These are phyloP conservation scores for Bambusicola thoracicus DNA, from an alignment of 2,113 vertebrate genomes.

Conservation along the genomic window DNA sequence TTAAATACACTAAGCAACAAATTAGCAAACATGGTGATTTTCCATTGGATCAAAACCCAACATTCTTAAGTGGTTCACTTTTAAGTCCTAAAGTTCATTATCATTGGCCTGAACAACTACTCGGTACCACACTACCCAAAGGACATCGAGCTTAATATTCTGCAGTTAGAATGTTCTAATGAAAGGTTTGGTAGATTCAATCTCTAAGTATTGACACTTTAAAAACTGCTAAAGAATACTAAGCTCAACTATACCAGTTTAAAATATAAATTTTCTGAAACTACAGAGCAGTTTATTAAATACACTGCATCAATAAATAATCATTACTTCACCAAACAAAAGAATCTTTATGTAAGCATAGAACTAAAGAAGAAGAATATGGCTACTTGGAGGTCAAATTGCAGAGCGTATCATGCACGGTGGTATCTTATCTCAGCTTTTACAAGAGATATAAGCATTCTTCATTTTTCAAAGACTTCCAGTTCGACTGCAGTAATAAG, in stretches of 20 bases:
- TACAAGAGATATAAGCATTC: background rate
- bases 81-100: background rate
- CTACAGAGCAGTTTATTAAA: background rate
- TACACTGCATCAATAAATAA: background rate
- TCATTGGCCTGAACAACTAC: background rate
- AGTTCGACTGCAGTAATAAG: background rate
- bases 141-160: background rate
- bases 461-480: background rate
- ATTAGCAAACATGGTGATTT: background rate
- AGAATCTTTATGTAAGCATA: background rate
- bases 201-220: background rate
- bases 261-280: background rate
- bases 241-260: background rate
- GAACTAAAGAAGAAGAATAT: background rate
- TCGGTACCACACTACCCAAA: background rate
- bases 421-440: no score
- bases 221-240: background rate
- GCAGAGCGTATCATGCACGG: background rate
- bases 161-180: background rate
- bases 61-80: background rate
- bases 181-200: background rate
- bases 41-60: background rate
- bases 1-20: background rate
- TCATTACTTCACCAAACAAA: background rate
- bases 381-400: background rate